Evolutionary conservation across 2,113 vertebrate genomes (phyloP).

Genomic region (Porphyrio hochstetteri): DNA sequence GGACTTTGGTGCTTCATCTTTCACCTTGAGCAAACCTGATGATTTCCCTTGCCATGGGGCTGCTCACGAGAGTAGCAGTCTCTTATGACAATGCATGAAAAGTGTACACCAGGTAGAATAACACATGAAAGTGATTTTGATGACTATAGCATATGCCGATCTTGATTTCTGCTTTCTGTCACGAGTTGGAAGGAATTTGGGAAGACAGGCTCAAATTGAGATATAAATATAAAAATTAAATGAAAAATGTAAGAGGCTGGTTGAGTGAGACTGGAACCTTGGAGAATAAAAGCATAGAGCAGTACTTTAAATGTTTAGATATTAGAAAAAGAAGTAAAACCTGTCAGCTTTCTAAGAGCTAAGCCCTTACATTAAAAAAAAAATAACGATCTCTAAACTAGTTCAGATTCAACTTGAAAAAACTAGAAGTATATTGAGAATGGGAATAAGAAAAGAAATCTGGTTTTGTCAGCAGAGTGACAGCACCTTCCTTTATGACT

Average conservation of each 20-base stretch:
- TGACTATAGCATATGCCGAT: not conserved
- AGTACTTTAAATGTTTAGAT: not conserved
- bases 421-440: not conserved
- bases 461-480: not conserved
- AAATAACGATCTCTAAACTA: not conserved
- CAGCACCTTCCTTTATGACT: not conserved
- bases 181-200: not conserved
- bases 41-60: not conserved
- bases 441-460: not conserved
- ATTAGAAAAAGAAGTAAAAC: not conserved
- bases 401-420: not conserved
- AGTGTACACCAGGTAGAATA: not conserved
- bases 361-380: not conserved
- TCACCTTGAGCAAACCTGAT: not conserved
- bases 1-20: not conserved
- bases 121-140: not conserved
- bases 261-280: not conserved
- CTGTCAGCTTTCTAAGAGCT: not conserved
- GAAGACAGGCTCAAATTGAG: not conserved
- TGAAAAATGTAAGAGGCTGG: not conserved
- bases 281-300: not conserved
- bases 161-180: not conserved
- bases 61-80: not conserved
- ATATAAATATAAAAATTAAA: not conserved
- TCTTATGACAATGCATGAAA: not conserved